These are phyloP conservation scores for Helicorthomorpha holstii DNA, from an alignment of 1,140 invertebrate species.

Conservation along the genomic window DNA sequence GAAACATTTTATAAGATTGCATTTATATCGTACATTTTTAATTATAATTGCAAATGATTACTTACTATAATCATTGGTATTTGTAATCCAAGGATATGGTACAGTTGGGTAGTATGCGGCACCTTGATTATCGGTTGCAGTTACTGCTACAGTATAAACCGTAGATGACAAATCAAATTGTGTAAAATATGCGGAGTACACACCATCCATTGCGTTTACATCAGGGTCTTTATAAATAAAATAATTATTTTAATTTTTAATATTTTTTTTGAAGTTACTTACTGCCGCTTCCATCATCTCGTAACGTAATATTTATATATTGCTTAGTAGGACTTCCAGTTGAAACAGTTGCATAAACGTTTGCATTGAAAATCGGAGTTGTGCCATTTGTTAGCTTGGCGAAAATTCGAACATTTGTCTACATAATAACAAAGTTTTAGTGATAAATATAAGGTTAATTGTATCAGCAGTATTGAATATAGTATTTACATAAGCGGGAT, in stretches of 20 bases:
- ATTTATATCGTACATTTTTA: too few relatives aligned
- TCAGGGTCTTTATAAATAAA: conserved; percentile 32
- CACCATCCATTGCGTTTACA: conserved; percentile 41
- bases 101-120: not conserved
- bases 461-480: too few relatives aligned
- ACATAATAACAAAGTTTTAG: not conserved
- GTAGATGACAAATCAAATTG: conserved; percentile 13
- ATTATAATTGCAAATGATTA: too few relatives aligned
- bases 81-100: not conserved
- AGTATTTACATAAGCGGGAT: too few relatives aligned
- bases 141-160: not conserved
- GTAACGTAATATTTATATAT: conserved; percentile 28
- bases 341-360: conserved; percentile 19
- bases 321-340: conserved; percentile 20
- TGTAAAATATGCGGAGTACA: conserved; percentile 43
- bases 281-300: conserved; percentile 41
- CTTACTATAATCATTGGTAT: not conserved
- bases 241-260: not conserved
- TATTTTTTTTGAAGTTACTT: conserved; percentile 6
- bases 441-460: too few relatives aligned
- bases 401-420: conserved; percentile 15
- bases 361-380: conserved; percentile 18
- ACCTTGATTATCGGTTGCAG: not conserved
- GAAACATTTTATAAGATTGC: too few relatives aligned
- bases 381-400: conserved; percentile 18